A percentile compares a stretch with the other conserved stretches of the same genome.
These are phyloP conservation scores for Trogon melanurus DNA, from an alignment of 2,113 vertebrate genomes.

Conservation along the genomic window DNA sequence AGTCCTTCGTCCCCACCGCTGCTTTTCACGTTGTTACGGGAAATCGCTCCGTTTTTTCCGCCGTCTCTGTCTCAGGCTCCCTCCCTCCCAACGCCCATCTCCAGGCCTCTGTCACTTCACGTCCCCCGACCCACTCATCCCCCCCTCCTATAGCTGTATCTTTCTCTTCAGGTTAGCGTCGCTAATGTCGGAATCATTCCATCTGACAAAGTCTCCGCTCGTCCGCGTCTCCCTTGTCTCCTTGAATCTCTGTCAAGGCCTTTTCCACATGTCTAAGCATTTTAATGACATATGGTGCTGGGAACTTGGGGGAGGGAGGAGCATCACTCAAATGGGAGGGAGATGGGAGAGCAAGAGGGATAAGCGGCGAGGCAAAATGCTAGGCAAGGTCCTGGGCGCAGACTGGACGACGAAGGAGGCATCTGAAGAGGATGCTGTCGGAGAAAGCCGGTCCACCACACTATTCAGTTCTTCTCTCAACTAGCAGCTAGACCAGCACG, in stretches of 20 bases:
- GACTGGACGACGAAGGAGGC: background rate
- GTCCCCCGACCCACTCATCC: background rate
- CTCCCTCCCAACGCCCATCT: background rate
- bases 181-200: slow-evolving; percentile 75
- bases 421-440: background rate
- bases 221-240: slow-evolving; percentile 72
- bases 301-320: slow-evolving; percentile 34
- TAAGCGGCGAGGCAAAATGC: background rate
- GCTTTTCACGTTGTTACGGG: background rate
- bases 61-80: background rate
- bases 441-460: background rate
- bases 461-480: slow-evolving; percentile 8
- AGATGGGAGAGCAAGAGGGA: fast-evolving
- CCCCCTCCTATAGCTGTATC: slow-evolving; percentile 12
- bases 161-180: slow-evolving; percentile 62
- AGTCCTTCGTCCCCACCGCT: background rate
- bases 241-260: slow-evolving; percentile 78
- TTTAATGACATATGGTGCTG: slow-evolving; percentile 83
- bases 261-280: slow-evolving; percentile 81
- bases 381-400: background rate
- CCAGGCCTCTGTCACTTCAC: background rate
- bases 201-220: slow-evolving; percentile 78
- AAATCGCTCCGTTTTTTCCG: background rate
- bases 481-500: background rate
- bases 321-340: slow-evolving; percentile 41